Conservation (phyloP, 2,888 invertebrate genomes). For the Oxycera nigricornis region DNA sequence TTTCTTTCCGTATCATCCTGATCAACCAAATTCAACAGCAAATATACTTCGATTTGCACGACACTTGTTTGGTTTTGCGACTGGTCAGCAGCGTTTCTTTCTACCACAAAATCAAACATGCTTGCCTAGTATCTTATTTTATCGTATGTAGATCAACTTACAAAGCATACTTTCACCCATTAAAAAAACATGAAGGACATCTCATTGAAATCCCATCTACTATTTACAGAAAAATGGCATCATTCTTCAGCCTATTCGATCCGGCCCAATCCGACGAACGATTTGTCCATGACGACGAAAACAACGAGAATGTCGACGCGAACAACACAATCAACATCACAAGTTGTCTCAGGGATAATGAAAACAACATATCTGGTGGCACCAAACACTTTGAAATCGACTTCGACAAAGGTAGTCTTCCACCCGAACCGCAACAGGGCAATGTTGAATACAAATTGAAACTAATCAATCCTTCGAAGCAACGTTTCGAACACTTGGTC, state of each 20-base stretch:
- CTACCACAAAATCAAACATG: no score
- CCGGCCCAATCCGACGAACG: constrained; percentile 62
- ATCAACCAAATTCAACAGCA: no score
- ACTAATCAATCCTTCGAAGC: constrained; percentile 88
- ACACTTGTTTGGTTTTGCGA: no score
- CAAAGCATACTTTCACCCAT: no score
- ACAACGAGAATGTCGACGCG: no score
- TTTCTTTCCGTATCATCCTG: no score
- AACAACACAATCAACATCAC: constrained; percentile 47
- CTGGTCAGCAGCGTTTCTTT: no score
- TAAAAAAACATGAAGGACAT: no score
- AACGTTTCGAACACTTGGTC: constrained; percentile 93
- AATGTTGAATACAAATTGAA: constrained; percentile 97
- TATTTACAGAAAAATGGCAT: constrained; percentile 70
- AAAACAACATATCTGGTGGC: constrained; percentile 48
- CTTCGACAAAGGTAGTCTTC: constrained; percentile 73
- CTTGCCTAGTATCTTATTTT: neutral
- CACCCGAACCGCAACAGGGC: constrained; percentile 92
- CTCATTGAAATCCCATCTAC: neutral
- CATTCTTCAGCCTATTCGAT: constrained; percentile 82
- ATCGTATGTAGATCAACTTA: no score
- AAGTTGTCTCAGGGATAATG: constrained; percentile 52
- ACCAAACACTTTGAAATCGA: constrained; percentile 61
- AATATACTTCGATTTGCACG: no score
- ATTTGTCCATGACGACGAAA: constrained; percentile 49